Evolutionary conservation across 2,113 vertebrate genomes (phyloP).

Genomic region (Mustela lutreola): DNA sequence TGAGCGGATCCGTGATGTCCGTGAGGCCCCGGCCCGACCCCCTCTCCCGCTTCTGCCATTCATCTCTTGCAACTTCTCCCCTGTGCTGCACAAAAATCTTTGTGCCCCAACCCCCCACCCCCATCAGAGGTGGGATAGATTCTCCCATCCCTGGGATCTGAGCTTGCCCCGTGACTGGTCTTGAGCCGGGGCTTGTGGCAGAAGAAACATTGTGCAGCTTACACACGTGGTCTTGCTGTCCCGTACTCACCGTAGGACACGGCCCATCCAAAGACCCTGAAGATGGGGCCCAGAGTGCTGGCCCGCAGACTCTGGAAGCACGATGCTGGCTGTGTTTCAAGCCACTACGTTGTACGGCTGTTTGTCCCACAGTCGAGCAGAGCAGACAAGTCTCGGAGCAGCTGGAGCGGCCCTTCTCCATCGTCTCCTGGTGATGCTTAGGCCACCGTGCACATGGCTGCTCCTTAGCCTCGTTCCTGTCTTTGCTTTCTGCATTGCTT

Average conservation of each 20-base stretch:
- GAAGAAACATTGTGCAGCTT: neutral
- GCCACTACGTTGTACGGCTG: accelerated
- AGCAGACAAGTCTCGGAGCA: neutral
- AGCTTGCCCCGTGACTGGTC: neutral
- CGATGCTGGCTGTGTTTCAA: accelerated
- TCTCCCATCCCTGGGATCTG: neutral
- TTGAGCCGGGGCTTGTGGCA: neutral
- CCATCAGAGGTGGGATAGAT: neutral
- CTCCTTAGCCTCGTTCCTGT: neutral
- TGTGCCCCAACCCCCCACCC: neutral
- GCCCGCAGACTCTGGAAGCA: neutral
- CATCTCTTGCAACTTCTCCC: accelerated
- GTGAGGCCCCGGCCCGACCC: too few species aligned
- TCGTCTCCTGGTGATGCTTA: neutral
- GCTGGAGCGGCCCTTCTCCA: neutral
- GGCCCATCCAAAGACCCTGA: neutral
- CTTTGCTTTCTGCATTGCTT: neutral
- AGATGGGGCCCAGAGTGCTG: neutral
- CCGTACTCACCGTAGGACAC: neutral
- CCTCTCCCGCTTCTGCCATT: neutral
- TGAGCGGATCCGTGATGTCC: accelerated
- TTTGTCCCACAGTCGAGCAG: accelerated
- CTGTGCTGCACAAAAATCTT: too few species aligned
- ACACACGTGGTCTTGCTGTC: accelerated
- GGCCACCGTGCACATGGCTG: neutral